Base-by-base conservation (phyloP, 53 echinoderm and acorn worm species). In the Luidia sarsii region DNA sequence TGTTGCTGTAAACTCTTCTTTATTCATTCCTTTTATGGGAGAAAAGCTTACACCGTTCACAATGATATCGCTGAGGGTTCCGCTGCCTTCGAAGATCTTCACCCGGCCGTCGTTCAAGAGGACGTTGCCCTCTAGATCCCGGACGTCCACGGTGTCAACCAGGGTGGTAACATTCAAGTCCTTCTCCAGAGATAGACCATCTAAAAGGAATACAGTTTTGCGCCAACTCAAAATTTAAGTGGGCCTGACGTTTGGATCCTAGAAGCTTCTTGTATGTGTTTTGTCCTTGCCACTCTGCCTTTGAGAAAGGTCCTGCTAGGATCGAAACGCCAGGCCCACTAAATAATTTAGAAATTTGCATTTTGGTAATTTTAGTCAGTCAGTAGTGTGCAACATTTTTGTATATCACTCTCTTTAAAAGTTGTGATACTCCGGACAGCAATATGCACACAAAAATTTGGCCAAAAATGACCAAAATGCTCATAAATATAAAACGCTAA, bases 91-190 rank as follows among this genome's bases (percentile, higher is more conserved):
- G 62, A 59, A 7, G 23, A 37, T 25, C 20, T 48, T 16, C 0
- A 50, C 9, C 21, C 60, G 57, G 7, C 20, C 13, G 1, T 39
- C 56, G 55, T 57, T 48, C 30, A 66, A 48, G 48, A 88, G 64
- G 14, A 80, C 41, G 32, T 75, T 49, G n/a, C 23, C 65, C 22
- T 80, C 75, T 3, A 91, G 73, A 28, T 87, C 53, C 18, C 49
- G 67, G 3, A 97, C 82, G 50, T 97, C 89, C 2, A 93, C 90
- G 15, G 87, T 89, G 57, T 97, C 93, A 15, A 97, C 79, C 18
- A 93, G 61, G 21, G 89, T 90, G 34, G 80, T 66, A 9, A 88
- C 86, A 34, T 71, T 70, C 14, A 91, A 43, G 70, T 96, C 83
- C 29, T 60, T 53, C 61, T 66, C 29, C n/a, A 91, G 59, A 1